Base-by-base conservation (phyloP, 1,140 invertebrate species). In the Scylla paramamosain region DNA sequence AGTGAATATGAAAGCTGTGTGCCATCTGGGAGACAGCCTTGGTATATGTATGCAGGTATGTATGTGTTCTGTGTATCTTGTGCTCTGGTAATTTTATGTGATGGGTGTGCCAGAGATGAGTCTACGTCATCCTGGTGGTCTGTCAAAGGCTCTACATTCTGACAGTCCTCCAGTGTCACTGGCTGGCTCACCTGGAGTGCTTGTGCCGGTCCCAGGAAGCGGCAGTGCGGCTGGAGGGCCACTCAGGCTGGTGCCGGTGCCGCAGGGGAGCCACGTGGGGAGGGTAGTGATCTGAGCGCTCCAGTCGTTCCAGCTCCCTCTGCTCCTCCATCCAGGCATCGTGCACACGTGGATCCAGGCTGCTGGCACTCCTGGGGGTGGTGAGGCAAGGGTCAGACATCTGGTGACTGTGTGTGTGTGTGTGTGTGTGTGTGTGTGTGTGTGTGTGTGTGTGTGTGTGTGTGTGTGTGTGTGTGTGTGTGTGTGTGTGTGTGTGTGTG, bases 241-340 rank as follows among this genome's bases (percentile, higher is more conserved):
- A 95, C 14, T 95, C 90, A 1, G 94, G 84, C 48, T 95, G 94
- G 25, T 92, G 94, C 25, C 84, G 94, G 84, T 92, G 94, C 45
- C 91, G 89, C 20, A 91, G 89, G 31, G 94, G 94, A 10, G 91
- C 83, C 12, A 45, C 59, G 29, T 92, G 90, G 28, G 94, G 31
- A 20, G 52, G 3, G 16, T 87, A 95, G 39, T 95, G 94, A 16
- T 95, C 94, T 7, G 83, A 14, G 20, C 91, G 91, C 28, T 95
- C 91, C 77, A 95, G 32, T 10, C 94, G 91, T 2, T 95, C 91
- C 91, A 95, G 46, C 45, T 52, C 94, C n/a, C 94, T 32, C 7
- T 95, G 90, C 31, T 92, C 90, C 52, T 95, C 94, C 25, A 93
- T 59, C 94, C 94, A 95, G 20, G 90, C 91, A 16, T 95, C 94